phyloP scores from a whole-genome alignment of 1,140 invertebrate genomes.

The Apis laboriosa region DNA sequence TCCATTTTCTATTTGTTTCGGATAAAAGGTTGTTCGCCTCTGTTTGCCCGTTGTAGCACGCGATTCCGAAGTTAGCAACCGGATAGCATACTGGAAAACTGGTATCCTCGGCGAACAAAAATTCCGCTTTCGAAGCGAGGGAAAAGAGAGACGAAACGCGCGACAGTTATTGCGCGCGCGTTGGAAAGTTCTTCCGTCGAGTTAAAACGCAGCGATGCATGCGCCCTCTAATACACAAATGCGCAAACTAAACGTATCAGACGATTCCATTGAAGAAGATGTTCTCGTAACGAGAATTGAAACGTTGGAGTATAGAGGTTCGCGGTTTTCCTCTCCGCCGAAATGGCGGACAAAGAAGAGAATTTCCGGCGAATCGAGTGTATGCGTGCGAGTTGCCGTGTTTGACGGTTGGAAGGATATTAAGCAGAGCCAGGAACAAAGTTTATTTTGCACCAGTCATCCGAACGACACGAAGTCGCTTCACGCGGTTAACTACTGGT shows the following conservation, averaged over 20 bases:
- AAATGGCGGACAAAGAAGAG: conserved; percentile 20
- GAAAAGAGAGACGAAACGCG: neutral
- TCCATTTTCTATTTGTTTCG: neutral
- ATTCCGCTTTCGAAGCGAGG: neutral
- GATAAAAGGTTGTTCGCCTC: neutral
- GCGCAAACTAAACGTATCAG: conserved; percentile 21
- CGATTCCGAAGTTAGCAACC: neutral
- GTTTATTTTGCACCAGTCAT: conserved; percentile 68
- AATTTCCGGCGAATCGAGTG: neutral
- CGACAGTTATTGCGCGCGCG: neutral
- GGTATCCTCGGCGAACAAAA: neutral
- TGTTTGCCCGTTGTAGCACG: neutral
- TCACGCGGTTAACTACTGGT: conserved; percentile 28
- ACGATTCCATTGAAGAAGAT: conserved; percentile 34
- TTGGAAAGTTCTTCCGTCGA: conserved; percentile 13
- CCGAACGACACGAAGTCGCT: conserved; percentile 31
- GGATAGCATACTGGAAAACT: too few species aligned
- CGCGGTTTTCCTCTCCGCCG: conserved; percentile 21
- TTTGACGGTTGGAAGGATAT: conserved; percentile 45
- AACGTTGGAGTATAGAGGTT: neutral
- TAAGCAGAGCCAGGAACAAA: conserved; percentile 59
- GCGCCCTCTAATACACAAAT: neutral
- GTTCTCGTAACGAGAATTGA: conserved; percentile 26
- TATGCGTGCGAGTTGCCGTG: neutral
- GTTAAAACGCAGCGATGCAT: conserved; percentile 3